Conservation (phyloP, 30 jellyfish, hydroid and myxozoan genomes). For the Hydra vulgaris region DNA sequence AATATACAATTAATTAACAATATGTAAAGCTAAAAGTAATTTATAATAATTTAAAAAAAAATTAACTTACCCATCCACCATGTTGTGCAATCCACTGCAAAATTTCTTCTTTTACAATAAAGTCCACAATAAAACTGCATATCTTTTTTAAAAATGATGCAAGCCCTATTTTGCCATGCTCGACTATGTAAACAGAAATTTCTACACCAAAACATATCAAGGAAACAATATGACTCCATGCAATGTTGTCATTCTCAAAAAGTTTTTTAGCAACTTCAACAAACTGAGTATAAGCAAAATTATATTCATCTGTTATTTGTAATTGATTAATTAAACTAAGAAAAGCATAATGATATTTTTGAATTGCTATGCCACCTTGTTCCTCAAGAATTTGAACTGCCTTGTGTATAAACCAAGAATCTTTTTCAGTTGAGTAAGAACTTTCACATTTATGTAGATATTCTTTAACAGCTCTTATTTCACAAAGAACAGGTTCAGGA, state of each 20-base stretch:
- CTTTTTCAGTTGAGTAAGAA: conserved; percentile 31
- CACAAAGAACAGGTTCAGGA: conserved; percentile 33
- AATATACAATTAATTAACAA: no score
- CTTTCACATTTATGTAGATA: background rate
- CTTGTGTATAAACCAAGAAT: conserved; percentile 34
- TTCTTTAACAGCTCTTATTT: conserved; percentile 13
- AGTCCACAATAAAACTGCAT: conserved; percentile 52
- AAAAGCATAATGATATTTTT: conserved; percentile 17
- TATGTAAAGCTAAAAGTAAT: background rate
- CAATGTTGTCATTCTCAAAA: conserved; percentile 36
- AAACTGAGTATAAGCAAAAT: conserved; percentile 52
- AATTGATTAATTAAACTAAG: conserved; percentile 6
- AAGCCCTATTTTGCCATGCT: conserved; percentile 46
- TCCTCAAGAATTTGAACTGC: conserved; percentile 12
- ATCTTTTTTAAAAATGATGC: conserved; percentile 39
- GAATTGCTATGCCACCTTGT: conserved; percentile 2
- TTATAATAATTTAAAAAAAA: background rate
- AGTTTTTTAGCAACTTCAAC: conserved; percentile 58
- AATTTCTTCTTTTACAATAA: conserved; percentile 50
- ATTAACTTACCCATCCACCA: conserved; percentile 90
- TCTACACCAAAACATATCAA: conserved; percentile 74
- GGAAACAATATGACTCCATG: conserved; percentile 79
- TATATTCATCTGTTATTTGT: conserved; percentile 19
- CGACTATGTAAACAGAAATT: conserved; percentile 64
- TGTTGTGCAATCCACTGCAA: conserved; percentile 58